Evolutionary conservation across 2,797 vertebrate species (phyloP).

Genomic region (Muscicapa comitata): DNA sequence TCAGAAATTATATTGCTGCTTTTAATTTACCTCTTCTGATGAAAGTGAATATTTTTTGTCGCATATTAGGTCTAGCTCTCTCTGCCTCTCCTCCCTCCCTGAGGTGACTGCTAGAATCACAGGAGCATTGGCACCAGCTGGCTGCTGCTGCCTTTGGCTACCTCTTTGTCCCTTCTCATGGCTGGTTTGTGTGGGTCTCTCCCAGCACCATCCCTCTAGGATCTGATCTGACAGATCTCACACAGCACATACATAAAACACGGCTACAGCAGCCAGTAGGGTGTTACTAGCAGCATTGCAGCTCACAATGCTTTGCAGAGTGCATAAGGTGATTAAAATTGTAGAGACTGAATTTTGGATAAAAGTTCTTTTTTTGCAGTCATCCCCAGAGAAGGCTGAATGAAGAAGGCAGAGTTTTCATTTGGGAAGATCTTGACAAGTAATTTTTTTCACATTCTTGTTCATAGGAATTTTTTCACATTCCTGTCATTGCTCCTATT

Average conservation of each 20-base stretch:
- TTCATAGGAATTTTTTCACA: background rate
- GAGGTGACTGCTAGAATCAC: background rate
- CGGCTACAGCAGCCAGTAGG: background rate
- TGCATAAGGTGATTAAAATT: background rate
- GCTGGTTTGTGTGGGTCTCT: rapidly evolving
- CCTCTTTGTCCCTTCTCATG: background rate
- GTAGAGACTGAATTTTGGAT: background rate
- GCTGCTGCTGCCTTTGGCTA: background rate
- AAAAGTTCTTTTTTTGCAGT: background rate
- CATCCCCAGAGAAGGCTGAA: background rate
- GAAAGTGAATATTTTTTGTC: background rate
- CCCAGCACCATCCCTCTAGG: background rate
- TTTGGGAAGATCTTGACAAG: background rate
- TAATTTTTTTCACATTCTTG: background rate
- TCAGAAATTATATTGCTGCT: background rate
- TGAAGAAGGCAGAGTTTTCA: background rate
- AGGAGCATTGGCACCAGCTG: background rate
- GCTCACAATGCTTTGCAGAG: background rate
- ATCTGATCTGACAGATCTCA: background rate
- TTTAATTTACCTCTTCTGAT: background rate
- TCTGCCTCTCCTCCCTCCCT: background rate
- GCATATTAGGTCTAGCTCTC: background rate
- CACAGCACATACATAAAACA: background rate
- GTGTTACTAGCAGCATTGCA: background rate
- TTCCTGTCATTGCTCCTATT: background rate